phyloP scores from a whole-genome alignment of 2,113 vertebrate species.

The Oceanodroma tethys region DNA sequence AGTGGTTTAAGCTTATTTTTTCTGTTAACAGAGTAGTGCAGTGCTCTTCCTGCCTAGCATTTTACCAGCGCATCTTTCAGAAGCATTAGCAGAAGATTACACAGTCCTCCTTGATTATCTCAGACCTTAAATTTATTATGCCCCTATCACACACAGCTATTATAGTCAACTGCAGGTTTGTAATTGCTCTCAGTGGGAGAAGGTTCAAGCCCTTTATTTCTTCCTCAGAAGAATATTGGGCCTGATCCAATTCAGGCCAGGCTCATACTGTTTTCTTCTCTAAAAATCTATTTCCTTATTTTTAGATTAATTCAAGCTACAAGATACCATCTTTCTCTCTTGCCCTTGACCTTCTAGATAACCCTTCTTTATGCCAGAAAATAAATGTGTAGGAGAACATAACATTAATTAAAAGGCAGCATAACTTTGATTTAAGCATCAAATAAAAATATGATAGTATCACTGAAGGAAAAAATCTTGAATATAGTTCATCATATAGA shows the following conservation, averaged over 20 bases:
- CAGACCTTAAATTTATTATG: conserved; percentile 54
- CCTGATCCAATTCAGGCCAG: conserved; percentile 24
- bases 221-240: conserved; percentile 14
- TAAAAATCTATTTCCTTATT: conserved; percentile 31
- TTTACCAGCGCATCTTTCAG: conserved; percentile 8
- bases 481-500: not conserved
- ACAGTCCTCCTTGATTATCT: conserved; percentile 37
- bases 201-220: conserved; percentile 51
- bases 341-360: not conserved
- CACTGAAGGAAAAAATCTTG: not conserved
- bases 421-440: not conserved
- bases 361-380: not conserved
- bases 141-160: conserved; percentile 35
- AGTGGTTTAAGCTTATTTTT: not conserved
- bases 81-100: conserved; percentile 36
- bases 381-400: not conserved
- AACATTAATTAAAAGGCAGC: not conserved
- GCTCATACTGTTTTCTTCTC: conserved; percentile 5
- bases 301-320: not conserved
- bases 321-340: not conserved
- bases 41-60: not conserved
- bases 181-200: conserved; percentile 52
- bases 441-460: not conserved
- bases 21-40: not conserved
- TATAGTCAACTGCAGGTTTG: conserved; percentile 34